Conservation (phyloP, 2,888 invertebrate species). For the Thera obeliscata region DNA sequence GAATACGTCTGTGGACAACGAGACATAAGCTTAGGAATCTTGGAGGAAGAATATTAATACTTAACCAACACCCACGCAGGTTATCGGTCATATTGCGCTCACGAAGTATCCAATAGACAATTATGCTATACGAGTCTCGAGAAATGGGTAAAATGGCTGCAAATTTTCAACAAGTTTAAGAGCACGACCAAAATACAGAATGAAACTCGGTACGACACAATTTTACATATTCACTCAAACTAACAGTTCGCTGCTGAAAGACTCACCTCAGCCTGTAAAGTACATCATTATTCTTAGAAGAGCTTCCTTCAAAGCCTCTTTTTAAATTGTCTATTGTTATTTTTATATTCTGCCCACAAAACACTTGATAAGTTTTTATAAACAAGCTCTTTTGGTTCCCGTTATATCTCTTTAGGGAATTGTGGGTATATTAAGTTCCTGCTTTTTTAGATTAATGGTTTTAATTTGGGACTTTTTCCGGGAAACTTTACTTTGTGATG, state of each 20-base stretch:
- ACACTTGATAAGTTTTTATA: slow-evolving; percentile 32
- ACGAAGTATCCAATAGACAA: too few relatives aligned
- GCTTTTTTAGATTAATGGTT: slow-evolving; percentile 29
- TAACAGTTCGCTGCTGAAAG: slow-evolving; percentile 9
- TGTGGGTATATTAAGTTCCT: slow-evolving; percentile 25
- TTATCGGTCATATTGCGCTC: too few relatives aligned
- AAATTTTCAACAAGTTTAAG: not conserved
- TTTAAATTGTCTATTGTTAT: slow-evolving; percentile 18
- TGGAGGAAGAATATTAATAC: not conserved
- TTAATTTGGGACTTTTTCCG: slow-evolving; percentile 17
- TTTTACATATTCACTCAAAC: slow-evolving; percentile 9
- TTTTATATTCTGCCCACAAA: slow-evolving; percentile 32
- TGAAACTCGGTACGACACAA: not conserved
- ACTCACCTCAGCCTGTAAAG: not conserved
- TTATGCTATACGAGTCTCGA: too few relatives aligned
- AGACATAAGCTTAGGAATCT: not conserved
- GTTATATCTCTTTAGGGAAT: slow-evolving; percentile 32
- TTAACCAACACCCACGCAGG: too few relatives aligned
- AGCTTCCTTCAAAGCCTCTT: slow-evolving; percentile 1
- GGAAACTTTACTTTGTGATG: slow-evolving; percentile 8
- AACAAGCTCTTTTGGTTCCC: slow-evolving; percentile 22
- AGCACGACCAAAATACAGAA: not conserved
- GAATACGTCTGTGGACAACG: slow-evolving; percentile 68
- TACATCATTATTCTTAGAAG: slow-evolving; percentile 14
- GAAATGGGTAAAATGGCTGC: too few relatives aligned